These are phyloP conservation scores for Catharus minimus DNA, from an alignment of 2,113 vertebrate genomes.

Conservation along the genomic window DNA sequence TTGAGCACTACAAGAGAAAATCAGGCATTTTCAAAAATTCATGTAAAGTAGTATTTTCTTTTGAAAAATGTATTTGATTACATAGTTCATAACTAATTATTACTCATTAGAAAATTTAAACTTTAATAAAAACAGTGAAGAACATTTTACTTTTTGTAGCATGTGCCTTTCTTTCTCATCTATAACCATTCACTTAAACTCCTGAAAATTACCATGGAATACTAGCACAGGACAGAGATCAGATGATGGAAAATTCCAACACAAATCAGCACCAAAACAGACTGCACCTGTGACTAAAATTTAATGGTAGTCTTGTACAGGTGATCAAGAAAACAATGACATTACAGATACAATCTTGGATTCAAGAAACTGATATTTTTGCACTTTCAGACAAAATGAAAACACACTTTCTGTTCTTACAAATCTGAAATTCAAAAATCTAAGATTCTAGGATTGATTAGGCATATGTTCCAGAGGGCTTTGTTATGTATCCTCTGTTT, in stretches of 20 bases:
- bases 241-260: neutral
- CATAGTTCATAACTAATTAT: neutral
- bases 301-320: fast-evolving
- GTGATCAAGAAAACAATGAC: neutral
- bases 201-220: neutral
- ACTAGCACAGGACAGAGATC: neutral
- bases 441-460: neutral
- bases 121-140: neutral
- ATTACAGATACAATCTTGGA: neutral
- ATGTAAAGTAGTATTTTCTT: neutral
- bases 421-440: neutral
- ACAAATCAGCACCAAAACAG: neutral
- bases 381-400: neutral
- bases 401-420: fast-evolving
- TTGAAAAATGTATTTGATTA: neutral
- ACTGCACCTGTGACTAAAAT: fast-evolving
- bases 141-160: neutral
- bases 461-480: neutral
- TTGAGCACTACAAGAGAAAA: neutral
- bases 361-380: neutral
- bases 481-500: neutral
- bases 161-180: neutral
- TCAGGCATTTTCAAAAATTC: neutral
- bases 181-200: neutral
- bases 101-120: neutral